phyloP scores from a whole-genome alignment of 1,140 invertebrate genomes.

The Calephelis virginiensis region DNA sequence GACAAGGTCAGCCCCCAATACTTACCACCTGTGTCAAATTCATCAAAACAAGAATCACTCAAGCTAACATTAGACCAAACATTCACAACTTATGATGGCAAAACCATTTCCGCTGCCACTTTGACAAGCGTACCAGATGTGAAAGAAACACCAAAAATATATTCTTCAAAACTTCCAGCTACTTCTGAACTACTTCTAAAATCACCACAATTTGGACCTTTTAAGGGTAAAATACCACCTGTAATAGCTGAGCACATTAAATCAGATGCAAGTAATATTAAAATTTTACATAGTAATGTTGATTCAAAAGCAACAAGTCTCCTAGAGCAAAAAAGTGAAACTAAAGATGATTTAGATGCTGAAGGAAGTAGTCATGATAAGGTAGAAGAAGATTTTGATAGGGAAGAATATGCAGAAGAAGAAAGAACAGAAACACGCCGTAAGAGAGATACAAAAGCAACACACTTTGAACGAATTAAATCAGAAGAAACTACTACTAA shows the following conservation, averaged over 20 bases:
- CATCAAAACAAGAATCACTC: slow-evolving; percentile 65
- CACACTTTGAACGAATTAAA: slow-evolving; percentile 50
- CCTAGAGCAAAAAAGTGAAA: slow-evolving; percentile 39
- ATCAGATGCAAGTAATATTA: slow-evolving; percentile 30
- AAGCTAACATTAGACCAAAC: slow-evolving; percentile 73
- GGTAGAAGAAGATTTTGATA: slow-evolving; percentile 31
- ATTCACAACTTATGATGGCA: slow-evolving; percentile 86
- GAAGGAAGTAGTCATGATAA: slow-evolving; percentile 53
- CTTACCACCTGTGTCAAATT: slow-evolving; percentile 80
- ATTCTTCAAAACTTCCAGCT: slow-evolving; percentile 79
- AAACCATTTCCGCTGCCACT: slow-evolving; percentile 82
- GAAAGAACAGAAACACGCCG: slow-evolving; percentile 38
- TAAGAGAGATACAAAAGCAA: slow-evolving; percentile 56
- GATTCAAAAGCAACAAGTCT: slow-evolving; percentile 49
- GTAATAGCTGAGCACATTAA: slow-evolving; percentile 52
- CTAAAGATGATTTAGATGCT: slow-evolving; percentile 39
- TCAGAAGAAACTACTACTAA: slow-evolving; percentile 34
- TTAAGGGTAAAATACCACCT: slow-evolving; percentile 84
- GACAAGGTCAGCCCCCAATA: slow-evolving; percentile 84
- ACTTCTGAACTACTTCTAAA: slow-evolving; percentile 80
- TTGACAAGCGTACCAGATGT: slow-evolving; percentile 80
- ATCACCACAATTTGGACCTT: slow-evolving; percentile 85
- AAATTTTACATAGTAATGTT: slow-evolving; percentile 19
- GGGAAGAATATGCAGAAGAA: slow-evolving; percentile 45
- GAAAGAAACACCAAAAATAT: slow-evolving; percentile 59